phyloP scores from a whole-genome alignment of 2,888 invertebrate genomes.

The Crematogaster levior region DNA sequence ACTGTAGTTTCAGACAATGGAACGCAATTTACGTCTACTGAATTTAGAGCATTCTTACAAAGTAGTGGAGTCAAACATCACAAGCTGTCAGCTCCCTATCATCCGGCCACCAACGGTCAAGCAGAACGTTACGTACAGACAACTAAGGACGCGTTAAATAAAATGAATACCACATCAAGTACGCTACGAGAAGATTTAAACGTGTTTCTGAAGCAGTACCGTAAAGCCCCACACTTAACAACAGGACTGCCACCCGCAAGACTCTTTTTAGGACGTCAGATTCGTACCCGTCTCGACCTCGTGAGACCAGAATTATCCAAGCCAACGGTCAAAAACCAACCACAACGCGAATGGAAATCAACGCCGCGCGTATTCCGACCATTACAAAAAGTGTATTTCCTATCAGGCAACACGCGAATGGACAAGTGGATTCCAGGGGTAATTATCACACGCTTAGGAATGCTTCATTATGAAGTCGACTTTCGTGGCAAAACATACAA shows the following conservation, averaged over 20 bases:
- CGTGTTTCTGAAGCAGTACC: background rate
- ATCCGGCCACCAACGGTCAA: background rate
- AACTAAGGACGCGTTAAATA: background rate
- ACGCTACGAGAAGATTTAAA: background rate
- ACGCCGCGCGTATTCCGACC: too few relatives aligned
- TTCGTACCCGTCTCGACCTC: background rate
- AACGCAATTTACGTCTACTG: background rate
- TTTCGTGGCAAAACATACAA: too few relatives aligned
- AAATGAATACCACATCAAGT: background rate
- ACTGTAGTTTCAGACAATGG: background rate
- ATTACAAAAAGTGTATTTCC: too few relatives aligned
- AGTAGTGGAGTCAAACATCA: background rate
- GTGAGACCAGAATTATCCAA: too few relatives aligned
- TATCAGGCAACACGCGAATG: too few relatives aligned
- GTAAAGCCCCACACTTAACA: background rate
- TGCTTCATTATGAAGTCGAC: too few relatives aligned
- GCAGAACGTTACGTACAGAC: constrained; percentile 1
- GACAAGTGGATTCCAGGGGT: too few relatives aligned
- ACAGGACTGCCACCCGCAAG: background rate
- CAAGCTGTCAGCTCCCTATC: background rate
- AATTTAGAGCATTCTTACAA: background rate
- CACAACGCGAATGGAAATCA: too few relatives aligned
- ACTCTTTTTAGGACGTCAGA: background rate
- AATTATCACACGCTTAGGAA: too few relatives aligned
- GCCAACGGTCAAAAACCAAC: too few relatives aligned